A percentile compares a stretch with the other conserved stretches of the same genome.
phyloP scores from a whole-genome alignment of 2,888 invertebrate genomes.

The Netelia inedita region DNA sequence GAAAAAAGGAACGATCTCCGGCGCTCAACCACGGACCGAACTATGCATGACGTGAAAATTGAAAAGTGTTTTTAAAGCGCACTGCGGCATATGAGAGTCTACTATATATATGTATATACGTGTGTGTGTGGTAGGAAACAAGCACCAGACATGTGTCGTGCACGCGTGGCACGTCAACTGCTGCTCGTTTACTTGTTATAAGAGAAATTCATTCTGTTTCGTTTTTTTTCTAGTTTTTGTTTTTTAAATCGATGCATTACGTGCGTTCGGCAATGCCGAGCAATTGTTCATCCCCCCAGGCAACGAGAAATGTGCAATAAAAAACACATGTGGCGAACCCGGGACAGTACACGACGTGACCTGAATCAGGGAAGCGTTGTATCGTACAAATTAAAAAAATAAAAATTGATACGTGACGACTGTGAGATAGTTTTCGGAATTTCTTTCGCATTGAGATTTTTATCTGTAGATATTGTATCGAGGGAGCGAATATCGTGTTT shows the following conservation, averaged over 20 bases:
- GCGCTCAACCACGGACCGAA: neutral
- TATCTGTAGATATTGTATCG: neutral
- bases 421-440: neutral
- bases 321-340: constrained; percentile 42
- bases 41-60: constrained; percentile 44
- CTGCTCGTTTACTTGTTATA: constrained; percentile 28
- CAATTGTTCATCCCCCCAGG: too few species aligned
- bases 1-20: constrained; percentile 3
- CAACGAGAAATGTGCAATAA: constrained; percentile 11
- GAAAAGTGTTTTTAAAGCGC: constrained; percentile 40
- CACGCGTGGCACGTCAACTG: constrained; percentile 44
- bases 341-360: constrained; percentile 42
- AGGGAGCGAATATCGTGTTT: neutral
- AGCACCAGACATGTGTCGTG: constrained; percentile 9
- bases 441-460: neutral
- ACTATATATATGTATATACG: neutral
- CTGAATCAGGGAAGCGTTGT: constrained; percentile 36
- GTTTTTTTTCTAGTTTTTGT: constrained; percentile 21
- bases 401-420: neutral
- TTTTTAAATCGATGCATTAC: constrained; percentile 58
- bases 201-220: constrained; percentile 31
- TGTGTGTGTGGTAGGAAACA: neutral
- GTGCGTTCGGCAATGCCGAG: constrained; percentile 6
- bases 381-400: neutral
- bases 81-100: neutral